Conservation (phyloP, 2,888 invertebrate genomes). For the Hermodice carunculata region DNA sequence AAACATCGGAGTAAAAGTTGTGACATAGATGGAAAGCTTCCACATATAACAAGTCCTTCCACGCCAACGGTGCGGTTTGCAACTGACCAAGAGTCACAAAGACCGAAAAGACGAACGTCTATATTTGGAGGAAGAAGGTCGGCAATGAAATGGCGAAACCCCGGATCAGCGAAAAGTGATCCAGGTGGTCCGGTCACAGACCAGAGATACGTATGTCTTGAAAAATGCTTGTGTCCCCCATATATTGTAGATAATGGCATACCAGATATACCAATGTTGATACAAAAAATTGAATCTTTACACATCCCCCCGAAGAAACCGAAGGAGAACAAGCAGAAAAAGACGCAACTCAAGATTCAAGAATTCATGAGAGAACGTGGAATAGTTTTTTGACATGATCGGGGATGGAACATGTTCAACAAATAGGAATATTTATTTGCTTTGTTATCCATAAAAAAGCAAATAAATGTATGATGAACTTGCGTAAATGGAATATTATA, state of each 20-base stretch:
- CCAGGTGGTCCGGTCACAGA: conserved; percentile 14
- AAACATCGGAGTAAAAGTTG: too few relatives aligned
- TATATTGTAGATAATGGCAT: neutral
- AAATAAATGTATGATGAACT: too few relatives aligned
- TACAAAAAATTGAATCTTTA: conserved; percentile 11
- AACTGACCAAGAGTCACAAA: neutral
- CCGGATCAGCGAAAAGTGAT: neutral
- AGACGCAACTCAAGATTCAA: neutral
- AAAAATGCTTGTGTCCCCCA: neutral
- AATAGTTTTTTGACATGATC: too few relatives aligned
- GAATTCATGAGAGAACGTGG: conserved; percentile 22
- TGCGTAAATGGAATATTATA: too few relatives aligned
- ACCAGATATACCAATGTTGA: conserved; percentile 4
- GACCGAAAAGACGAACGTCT: too few relatives aligned
- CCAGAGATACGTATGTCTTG: conserved; percentile 19
- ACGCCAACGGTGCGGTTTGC: conserved; percentile 8
- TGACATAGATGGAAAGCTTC: neutral
- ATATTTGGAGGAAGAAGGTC: neutral
- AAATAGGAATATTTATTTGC: too few relatives aligned
- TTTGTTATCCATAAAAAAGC: too few relatives aligned
- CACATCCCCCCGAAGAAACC: conserved; percentile 5
- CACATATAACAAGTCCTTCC: neutral
- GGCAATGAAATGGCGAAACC: neutral
- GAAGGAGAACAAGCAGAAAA: neutral
- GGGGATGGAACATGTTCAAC: too few relatives aligned